Conservation (phyloP, 2,797 vertebrate species). For the Prionace glauca region DNA sequence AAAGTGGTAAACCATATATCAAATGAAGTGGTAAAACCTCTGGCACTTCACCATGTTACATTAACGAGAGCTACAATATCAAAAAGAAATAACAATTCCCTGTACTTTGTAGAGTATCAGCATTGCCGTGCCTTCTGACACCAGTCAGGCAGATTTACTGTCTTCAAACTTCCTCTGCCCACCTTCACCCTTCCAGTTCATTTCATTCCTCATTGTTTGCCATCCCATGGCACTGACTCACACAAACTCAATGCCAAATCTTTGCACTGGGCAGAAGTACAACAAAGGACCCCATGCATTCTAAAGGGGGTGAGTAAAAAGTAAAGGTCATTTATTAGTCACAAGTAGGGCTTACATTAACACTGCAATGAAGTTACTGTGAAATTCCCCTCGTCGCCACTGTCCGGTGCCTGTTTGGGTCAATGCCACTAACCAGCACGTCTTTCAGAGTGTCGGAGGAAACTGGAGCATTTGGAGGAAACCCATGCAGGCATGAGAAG, state of each 20-base stretch:
- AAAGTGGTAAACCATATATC: not conserved
- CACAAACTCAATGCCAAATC: not conserved
- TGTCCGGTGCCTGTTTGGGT: too few relatives aligned
- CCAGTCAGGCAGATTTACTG: not conserved
- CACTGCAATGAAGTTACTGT: too few relatives aligned
- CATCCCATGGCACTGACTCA: not conserved
- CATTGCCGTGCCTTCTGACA: not conserved
- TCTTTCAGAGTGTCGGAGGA: too few relatives aligned
- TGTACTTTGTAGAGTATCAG: not conserved
- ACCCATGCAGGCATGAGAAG: too few relatives aligned
- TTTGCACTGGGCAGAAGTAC: not conserved
- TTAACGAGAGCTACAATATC: not conserved
- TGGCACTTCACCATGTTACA: not conserved
- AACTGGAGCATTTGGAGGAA: too few relatives aligned
- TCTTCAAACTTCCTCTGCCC: not conserved
- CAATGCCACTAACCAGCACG: too few relatives aligned
- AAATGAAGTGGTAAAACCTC: not conserved
- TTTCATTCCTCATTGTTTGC: not conserved
- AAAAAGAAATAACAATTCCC: not conserved
- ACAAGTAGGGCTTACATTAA: too few relatives aligned
- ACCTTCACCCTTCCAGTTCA: not conserved
- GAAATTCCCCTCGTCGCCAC: too few relatives aligned
- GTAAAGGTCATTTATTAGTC: too few relatives aligned
- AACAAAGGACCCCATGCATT: too few relatives aligned
- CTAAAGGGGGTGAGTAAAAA: not conserved